Evolutionary conservation across 2,113 vertebrate genomes (phyloP), one percentile per base, ranked within the genome.

Genomic region (Lampris incognitus): DNA sequence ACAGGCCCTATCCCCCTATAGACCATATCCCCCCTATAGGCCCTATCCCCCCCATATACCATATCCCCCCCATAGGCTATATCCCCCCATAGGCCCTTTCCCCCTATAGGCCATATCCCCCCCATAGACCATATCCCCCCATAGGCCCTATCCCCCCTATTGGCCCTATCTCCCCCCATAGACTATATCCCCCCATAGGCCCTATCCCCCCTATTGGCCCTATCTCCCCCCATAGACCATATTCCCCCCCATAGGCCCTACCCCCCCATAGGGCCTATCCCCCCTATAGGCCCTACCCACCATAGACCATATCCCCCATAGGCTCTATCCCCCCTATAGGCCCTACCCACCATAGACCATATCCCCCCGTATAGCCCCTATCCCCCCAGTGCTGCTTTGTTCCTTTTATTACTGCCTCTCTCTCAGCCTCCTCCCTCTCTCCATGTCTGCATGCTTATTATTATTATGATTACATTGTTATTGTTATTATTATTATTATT

Each of bases 401-500:
- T 58, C 46, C 73, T 72, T 58, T 55, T 70, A 66, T 51, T 49
- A 75, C 40, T 38, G 10, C 58, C 60, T 9, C 9, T n/a, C 9
- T 65, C 10, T 62, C 50, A 58, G 57, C 6, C 37, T 10, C 76
- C 54, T 70, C n/a, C 59, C 57, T 74, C 61, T 75, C 60, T 66
- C 72, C 77, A 79, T 78, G 67, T 85, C 69, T 79, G 78, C 69
- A 76, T 80, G 68, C 79, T 72, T 42, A 41, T 61, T 74, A 76
- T 62, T 58, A 60, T 24, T 24, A 24, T 24, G 24, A 24, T 24
- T 24, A 0, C 24, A 24, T 24, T 24, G 24, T 24, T 24, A 24
- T 24, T 24, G 24, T 24, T 24, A 24, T 24, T 24, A 24, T 24
- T 24, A 24, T 24, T 24, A 24, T 24, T 24, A 24, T 24, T 24